Percentiles rank a stretch among this genome's conserved stretches.
These are phyloP conservation scores for Hermaeophaga mercurialis DNA, from an alignment of 2,888 invertebrate genomes.

Conservation along the genomic window DNA sequence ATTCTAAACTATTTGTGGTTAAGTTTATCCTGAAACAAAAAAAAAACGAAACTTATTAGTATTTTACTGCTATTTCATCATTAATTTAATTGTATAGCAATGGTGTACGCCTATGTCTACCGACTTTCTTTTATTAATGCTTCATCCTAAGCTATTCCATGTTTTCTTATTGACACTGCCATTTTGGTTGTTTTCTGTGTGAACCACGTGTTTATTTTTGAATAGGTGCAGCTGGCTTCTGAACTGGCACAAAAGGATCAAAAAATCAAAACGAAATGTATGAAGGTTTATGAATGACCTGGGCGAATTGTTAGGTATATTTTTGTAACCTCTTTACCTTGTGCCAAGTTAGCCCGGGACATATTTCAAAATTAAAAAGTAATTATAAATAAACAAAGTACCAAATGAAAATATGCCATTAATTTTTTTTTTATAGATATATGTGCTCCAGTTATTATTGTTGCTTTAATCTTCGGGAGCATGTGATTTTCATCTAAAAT, in stretches of 20 bases:
- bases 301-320: background rate
- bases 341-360: too few species aligned
- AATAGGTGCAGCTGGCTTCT: background rate
- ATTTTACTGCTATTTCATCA: background rate
- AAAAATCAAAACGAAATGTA: slow-evolving; percentile 1
- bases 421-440: too few species aligned
- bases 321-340: background rate
- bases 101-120: background rate
- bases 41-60: background rate
- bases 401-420: too few species aligned
- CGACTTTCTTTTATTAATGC: slow-evolving; percentile 3
- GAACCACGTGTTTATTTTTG: slow-evolving; percentile 11
- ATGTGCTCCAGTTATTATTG: too few species aligned
- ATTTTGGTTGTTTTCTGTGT: background rate
- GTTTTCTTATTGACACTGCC: slow-evolving; percentile 6
- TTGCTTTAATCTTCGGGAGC: too few species aligned
- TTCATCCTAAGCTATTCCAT: background rate
- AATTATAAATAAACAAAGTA: too few species aligned
- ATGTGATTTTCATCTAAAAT: too few species aligned
- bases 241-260: background rate
- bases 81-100: too few species aligned
- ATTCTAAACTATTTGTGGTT: background rate
- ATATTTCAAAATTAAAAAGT: too few species aligned
- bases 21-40: slow-evolving; percentile 14
- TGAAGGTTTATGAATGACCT: background rate